Base-by-base conservation (phyloP, 2,797 vertebrate species). In the Bufotes viridis region DNA sequence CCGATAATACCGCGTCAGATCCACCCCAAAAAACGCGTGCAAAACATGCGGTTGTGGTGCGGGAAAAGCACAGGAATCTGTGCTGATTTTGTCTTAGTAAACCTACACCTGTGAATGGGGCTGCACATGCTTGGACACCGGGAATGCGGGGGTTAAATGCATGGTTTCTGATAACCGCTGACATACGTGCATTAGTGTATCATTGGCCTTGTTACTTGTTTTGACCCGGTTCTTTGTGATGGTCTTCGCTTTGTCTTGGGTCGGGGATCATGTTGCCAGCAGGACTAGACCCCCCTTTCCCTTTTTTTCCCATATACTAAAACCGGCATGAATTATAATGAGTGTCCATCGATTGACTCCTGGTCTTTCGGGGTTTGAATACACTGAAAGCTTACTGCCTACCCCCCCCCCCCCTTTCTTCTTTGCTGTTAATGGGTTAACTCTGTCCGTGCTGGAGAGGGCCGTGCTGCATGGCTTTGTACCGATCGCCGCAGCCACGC, bases 291-390 rank as follows among this genome's bases (percentile, higher is more conserved):
- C 61, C 70, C 76, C 69, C 29, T 29, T 3, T 3, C 42, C 42
- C 5, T 42, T 7, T 42, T 42, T 57, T 65, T 14, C 29, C 24
- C 58, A 51, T 65, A 67, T 49, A 22, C 51, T 55, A 55, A 57
- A 65, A 61, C 55, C 61, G 65, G 34, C 63, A 10, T 26, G 82
- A 88, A 91, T 91, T 72, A 51, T 55, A 87, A 89, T 84, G 78
- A 72, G 72, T 20, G 34, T 29, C 76, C 42, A 88, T 87, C 83
- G 86, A 89, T 89, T 79, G 60, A n/a, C 29, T 53, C 2, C 9
- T 60, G 4, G n/a, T 53, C 69, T 74, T 15, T 24, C 70, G 49
- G 84, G 79, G 6, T 53, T 55, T 86, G 51, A 86, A 78, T 76
- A 55, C 67, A n/a, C 49, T 42, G 57, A 29, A 74, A 42, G 24